Percentiles rank a stretch among this genome's conserved stretches.
Evolutionary conservation across 2,113 vertebrate genomes (phyloP).

Genomic region (Serilophus lunatus): DNA sequence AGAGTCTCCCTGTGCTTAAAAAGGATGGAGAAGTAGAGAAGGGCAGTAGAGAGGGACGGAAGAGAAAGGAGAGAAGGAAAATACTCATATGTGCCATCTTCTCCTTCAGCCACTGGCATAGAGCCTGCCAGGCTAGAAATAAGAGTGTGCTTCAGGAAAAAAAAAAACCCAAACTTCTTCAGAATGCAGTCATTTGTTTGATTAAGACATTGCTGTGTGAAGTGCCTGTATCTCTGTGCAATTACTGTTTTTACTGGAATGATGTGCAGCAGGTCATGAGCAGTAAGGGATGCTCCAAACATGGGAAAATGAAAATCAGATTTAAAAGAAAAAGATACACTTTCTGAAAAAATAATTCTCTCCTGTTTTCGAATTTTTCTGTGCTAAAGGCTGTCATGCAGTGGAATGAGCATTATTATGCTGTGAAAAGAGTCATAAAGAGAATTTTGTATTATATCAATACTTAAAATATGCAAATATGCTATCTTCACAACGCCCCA

Average conservation of each 20-base stretch:
- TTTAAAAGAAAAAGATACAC: neutral
- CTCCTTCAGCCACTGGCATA: neutral
- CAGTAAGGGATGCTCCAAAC: slow-evolving; percentile 28
- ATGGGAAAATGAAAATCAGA: neutral
- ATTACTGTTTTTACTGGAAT: slow-evolving; percentile 41
- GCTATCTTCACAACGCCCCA: slow-evolving; percentile 16
- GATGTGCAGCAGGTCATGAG: slow-evolving; percentile 17
- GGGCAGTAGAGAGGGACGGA: neutral
- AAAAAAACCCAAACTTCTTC: neutral
- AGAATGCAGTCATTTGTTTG: neutral
- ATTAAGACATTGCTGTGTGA: neutral
- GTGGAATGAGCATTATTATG: slow-evolving; percentile 23
- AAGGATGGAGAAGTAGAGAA: neutral
- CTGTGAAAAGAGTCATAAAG: slow-evolving; percentile 52
- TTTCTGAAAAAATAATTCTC: neutral
- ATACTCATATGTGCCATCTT: neutral
- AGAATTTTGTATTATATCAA: slow-evolving; percentile 58
- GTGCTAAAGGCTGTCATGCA: slow-evolving; percentile 1
- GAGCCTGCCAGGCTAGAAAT: neutral
- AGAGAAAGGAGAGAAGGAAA: neutral
- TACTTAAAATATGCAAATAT: slow-evolving; percentile 66
- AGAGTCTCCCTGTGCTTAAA: neutral
- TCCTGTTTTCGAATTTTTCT: slow-evolving; percentile 1
- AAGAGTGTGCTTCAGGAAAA: neutral
- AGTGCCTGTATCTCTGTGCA: neutral